Conservation (phyloP, 2,113 vertebrate genomes). For the Andinoacara biseriatus region DNA sequence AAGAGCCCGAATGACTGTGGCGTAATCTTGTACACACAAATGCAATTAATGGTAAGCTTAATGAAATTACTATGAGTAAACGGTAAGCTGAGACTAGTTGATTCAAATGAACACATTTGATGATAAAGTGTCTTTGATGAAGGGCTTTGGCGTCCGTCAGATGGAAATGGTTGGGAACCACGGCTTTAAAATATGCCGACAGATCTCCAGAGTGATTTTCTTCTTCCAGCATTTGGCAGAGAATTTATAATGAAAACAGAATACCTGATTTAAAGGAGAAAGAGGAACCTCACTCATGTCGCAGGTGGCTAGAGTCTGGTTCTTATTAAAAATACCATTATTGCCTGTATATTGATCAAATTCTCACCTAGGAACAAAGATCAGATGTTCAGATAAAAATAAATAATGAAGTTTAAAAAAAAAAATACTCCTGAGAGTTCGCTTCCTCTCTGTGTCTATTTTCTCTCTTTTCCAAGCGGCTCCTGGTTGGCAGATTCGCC, state of each 20-base stretch:
- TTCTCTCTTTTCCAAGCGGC: slow-evolving; percentile 29
- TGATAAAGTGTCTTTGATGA: background rate
- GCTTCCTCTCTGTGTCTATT: slow-evolving; percentile 39
- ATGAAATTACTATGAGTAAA: background rate
- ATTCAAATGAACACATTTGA: background rate
- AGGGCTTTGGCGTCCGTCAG: background rate
- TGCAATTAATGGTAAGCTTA: background rate
- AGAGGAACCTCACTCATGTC: background rate
- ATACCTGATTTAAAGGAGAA: background rate
- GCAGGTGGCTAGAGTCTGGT: background rate
- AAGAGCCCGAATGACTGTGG: no score
- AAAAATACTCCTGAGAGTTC: background rate
- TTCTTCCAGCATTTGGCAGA: slow-evolving; percentile 2
- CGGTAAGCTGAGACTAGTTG: background rate
- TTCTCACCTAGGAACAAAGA: background rate
- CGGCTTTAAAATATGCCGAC: slow-evolving; percentile 2
- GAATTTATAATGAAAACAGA: slow-evolving; percentile 8
- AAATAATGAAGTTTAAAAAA: slow-evolving; percentile 9
- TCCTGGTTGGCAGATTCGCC: slow-evolving; percentile 53
- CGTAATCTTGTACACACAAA: background rate
- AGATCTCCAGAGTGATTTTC: slow-evolving; percentile 5
- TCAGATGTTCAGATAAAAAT: slow-evolving; percentile 25
- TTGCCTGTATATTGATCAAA: background rate
- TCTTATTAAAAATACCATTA: background rate
- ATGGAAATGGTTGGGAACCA: background rate